phyloP scores from a whole-genome alignment of 2,113 vertebrate genomes.

The Pseudopodoces humilis region DNA sequence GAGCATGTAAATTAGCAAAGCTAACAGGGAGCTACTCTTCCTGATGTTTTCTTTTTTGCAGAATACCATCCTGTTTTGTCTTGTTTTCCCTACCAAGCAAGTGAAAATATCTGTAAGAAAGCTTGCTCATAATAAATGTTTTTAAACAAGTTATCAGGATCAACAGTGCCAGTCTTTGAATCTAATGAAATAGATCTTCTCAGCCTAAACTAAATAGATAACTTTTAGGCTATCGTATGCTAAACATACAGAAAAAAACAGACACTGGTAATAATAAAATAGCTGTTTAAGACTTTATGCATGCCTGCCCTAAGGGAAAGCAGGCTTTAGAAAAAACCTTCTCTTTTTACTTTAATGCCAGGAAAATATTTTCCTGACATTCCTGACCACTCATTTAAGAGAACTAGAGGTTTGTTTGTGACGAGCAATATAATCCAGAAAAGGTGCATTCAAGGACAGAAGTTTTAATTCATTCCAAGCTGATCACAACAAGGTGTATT shows the following conservation, averaged over 20 bases:
- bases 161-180: neutral
- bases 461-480: neutral
- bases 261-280: neutral
- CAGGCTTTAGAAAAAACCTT: neutral
- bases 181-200: neutral
- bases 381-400: neutral
- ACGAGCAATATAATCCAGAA: neutral
- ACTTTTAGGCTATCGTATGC: neutral
- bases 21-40: neutral
- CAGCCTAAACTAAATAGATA: neutral
- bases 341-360: neutral
- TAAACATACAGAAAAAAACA: neutral
- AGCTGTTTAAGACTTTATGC: neutral
- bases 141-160: neutral
- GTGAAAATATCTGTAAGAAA: neutral
- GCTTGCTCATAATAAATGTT: neutral
- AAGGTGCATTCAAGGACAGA: neutral
- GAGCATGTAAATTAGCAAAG: neutral
- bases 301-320: neutral
- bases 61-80: neutral
- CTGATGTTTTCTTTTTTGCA: neutral
- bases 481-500: neutral
- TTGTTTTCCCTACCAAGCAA: neutral
- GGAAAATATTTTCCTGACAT: neutral
- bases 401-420: neutral